phyloP scores from a whole-genome alignment of 2,888 invertebrate genomes.

The Pardosa pseudoannulata region DNA sequence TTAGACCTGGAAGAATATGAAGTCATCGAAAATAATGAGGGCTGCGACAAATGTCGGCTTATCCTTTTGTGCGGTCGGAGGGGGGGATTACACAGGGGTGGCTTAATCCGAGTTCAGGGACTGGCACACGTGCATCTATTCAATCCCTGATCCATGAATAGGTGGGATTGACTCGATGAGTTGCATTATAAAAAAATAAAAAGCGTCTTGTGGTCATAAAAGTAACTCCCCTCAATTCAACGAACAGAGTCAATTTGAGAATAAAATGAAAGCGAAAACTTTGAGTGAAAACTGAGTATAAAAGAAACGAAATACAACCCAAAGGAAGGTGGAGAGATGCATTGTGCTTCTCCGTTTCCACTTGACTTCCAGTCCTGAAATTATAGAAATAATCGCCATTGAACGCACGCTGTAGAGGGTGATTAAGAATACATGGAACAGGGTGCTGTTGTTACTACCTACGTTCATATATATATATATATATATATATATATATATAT shows the following conservation, averaged over 20 bases:
- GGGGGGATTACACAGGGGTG: conserved; percentile 1
- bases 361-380: too few species aligned
- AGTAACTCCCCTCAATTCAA: background rate
- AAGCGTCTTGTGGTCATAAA: conserved; percentile 5
- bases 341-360: too few species aligned
- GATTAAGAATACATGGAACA: too few species aligned
- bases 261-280: too few species aligned
- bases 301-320: too few species aligned
- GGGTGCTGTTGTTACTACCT: too few species aligned
- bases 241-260: background rate
- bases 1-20: background rate
- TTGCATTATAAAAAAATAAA: background rate
- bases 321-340: too few species aligned
- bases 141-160: background rate
- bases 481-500: too few species aligned
- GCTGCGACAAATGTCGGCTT: conserved; percentile 9
- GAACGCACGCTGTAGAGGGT: too few species aligned
- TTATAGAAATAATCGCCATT: too few species aligned
- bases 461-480: too few species aligned
- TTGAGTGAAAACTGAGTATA: too few species aligned
- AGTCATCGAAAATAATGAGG: conserved; percentile 19
- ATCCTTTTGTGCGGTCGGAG: conserved; percentile 3
- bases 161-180: background rate
- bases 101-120: background rate
- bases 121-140: background rate